Conservation (phyloP, 1,140 invertebrate species). For the Cotesia chilonis region DNA sequence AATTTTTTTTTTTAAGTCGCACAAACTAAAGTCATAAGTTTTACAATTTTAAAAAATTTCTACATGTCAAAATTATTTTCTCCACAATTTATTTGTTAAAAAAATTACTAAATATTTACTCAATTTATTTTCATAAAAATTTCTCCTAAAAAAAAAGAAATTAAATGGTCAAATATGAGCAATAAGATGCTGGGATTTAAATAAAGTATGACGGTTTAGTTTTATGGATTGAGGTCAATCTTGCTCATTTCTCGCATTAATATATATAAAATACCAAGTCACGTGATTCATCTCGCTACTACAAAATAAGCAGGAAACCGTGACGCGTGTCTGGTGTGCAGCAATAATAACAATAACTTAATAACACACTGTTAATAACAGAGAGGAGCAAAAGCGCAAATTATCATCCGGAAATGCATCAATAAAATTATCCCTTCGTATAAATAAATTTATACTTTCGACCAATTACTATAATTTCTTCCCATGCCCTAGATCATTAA, state of each 20-base stretch:
- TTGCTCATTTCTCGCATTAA: slow-evolving; percentile 23
- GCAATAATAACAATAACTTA: too few species aligned
- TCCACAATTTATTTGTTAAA: too few species aligned
- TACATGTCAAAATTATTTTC: too few species aligned
- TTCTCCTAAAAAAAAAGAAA: background rate
- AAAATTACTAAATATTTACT: too few species aligned
- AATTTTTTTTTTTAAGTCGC: too few species aligned
- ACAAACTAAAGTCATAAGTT: too few species aligned
- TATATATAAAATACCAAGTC: background rate
- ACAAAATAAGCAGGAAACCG: slow-evolving; percentile 14
- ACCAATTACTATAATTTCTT: too few species aligned
- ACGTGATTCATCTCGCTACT: slow-evolving; percentile 26
- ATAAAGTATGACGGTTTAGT: background rate
- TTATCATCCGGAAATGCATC: slow-evolving; percentile 2
- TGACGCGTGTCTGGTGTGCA: slow-evolving; percentile 3
- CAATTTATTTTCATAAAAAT: too few species aligned
- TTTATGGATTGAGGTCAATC: slow-evolving; percentile 29
- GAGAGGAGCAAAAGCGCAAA: slow-evolving; percentile 4
- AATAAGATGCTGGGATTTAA: slow-evolving; percentile 15
- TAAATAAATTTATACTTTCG: background rate
- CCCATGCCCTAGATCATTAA: too few species aligned
- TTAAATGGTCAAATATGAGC: background rate
- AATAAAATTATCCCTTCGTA: background rate
- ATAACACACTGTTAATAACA: background rate
- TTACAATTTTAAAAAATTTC: too few species aligned